Evolutionary conservation across 2,797 vertebrate genomes (phyloP).

Genomic region (Philypnodon macrostomus): DNA sequence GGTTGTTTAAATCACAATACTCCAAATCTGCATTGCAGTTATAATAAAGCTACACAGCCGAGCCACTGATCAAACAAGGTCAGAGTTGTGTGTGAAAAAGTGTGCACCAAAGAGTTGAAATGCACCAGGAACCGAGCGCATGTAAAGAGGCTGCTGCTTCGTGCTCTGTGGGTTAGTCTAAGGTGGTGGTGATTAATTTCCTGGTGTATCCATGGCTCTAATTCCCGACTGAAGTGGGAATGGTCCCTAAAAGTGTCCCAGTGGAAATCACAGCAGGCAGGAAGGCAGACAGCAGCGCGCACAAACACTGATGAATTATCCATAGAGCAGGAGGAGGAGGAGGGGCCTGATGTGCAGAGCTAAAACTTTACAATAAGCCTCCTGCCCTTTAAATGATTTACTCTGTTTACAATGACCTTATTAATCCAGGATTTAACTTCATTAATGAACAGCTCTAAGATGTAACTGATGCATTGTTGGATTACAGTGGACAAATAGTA

Average conservation of each 20-base stretch:
- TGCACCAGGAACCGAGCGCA: not conserved
- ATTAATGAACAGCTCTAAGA: conserved; percentile 1
- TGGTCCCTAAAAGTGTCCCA: conserved; percentile 72
- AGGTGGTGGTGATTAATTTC: conserved; percentile 75
- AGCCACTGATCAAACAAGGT: conserved; percentile 29
- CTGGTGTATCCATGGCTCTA: conserved; percentile 62
- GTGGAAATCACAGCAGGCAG: conserved; percentile 77
- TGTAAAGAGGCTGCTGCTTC: conserved; percentile 1
- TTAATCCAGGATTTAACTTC: conserved; percentile 24
- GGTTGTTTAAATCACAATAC: too few relatives aligned
- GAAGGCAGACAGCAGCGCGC: conserved; percentile 64
- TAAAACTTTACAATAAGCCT: conserved; percentile 2
- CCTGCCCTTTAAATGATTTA: conserved; percentile 12
- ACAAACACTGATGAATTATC: conserved; percentile 80
- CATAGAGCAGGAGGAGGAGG: conserved; percentile 42
- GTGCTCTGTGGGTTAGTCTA: conserved; percentile 38
- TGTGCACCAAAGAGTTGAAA: conserved; percentile 8
- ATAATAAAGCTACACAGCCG: conserved; percentile 12
- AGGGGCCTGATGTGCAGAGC: conserved; percentile 8
- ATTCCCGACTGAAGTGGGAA: conserved; percentile 72
- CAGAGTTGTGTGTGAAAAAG: conserved; percentile 9
- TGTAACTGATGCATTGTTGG: not conserved
- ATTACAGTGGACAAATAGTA: not conserved
- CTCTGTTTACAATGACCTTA: conserved; percentile 10
- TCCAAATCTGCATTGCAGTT: conserved; percentile 5